Evolutionary conservation across 1,140 invertebrate species (phyloP), one percentile per base, ranked within the genome.

Genomic region (Diachasmimorpha longicaudata): DNA sequence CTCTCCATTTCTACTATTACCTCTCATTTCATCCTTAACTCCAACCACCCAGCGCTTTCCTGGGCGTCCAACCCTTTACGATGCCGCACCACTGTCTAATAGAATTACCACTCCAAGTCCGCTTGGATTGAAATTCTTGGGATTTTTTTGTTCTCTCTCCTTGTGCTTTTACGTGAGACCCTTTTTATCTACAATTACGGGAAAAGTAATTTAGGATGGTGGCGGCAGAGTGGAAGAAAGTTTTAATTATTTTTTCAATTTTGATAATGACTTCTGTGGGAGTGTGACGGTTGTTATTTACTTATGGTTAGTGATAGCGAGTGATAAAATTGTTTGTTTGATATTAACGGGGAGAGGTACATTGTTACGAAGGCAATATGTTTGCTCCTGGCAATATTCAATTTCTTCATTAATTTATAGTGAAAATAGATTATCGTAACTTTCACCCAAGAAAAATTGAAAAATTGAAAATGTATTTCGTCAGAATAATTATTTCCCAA

Each of bases 51-150:
- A 37, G 31, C 42, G 58, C 69, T 66, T 39, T 74, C 36, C 37
- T 46, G n/a, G 23, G 13, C n/a, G 23, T 44, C 63, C 73, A 72
- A 78, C 73, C 77, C 73, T 78, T 78, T 78, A 78, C 77, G 73
- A 78, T 70, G 70, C 73, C 71, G 23, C n/a, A 72, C 73, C 70
- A 73, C 71, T 74, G 69, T 52, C 77, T 78, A 78, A 76, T 76
- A 76, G 72, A 76, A 76, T 78, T 76, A 74, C 55, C 55, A 63
- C 75, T 77, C 58, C 31, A 39, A 36, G 16, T 77, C 48, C 36
- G 52, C 19, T 23, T 42, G 58, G 44, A 66, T 66, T 74, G 46
- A 72, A 72, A 72, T 16, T 72, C 70, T 55, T 25, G 23, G 48
- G 9, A 25, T 58, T 10, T 72, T 68, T 74, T 36, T 67, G 0